A percentile compares a stretch with the other conserved stretches of the same genome.
These are phyloP conservation scores for Tautogolabrus adspersus DNA, from an alignment of 2,113 vertebrate species.

Conservation along the genomic window DNA sequence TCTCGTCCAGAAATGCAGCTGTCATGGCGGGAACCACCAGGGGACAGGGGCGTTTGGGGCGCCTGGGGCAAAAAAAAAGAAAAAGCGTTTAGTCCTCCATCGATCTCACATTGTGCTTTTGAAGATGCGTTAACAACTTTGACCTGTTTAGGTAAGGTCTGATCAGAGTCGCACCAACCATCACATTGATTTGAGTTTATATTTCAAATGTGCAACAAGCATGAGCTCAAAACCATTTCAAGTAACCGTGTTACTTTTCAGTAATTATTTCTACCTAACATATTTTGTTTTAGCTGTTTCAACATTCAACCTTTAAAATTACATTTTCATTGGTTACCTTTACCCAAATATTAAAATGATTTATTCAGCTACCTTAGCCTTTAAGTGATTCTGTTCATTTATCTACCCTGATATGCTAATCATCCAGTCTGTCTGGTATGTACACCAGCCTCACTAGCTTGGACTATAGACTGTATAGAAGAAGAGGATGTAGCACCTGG, in stretches of 20 bases:
- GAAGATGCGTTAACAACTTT: background rate
- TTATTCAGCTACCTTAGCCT: too few species aligned
- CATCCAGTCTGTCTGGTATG: background rate
- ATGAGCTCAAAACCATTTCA: too few species aligned
- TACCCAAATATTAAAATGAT: too few species aligned
- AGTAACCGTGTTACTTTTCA: too few species aligned
- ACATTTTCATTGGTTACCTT: too few species aligned
- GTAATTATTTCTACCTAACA: too few species aligned
- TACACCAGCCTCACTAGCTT: background rate
- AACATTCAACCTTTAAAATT: too few species aligned
- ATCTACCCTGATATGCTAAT: too few species aligned
- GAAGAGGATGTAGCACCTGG: too few species aligned
- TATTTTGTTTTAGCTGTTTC: too few species aligned
- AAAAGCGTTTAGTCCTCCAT: background rate
- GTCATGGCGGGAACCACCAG: constrained; percentile 89
- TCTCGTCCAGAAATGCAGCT: constrained; percentile 95
- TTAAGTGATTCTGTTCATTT: too few species aligned
- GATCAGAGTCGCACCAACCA: background rate
- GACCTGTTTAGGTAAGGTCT: background rate
- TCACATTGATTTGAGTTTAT: background rate
- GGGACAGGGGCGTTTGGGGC: constrained; percentile 87
- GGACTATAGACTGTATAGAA: background rate
- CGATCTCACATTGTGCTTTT: background rate
- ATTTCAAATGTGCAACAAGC: background rate
- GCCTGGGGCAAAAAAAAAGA: constrained; percentile 72